These are phyloP conservation scores for Rhegmatorhina hoffmannsi DNA, from an alignment of 2,113 vertebrate species.

Conservation along the genomic window DNA sequence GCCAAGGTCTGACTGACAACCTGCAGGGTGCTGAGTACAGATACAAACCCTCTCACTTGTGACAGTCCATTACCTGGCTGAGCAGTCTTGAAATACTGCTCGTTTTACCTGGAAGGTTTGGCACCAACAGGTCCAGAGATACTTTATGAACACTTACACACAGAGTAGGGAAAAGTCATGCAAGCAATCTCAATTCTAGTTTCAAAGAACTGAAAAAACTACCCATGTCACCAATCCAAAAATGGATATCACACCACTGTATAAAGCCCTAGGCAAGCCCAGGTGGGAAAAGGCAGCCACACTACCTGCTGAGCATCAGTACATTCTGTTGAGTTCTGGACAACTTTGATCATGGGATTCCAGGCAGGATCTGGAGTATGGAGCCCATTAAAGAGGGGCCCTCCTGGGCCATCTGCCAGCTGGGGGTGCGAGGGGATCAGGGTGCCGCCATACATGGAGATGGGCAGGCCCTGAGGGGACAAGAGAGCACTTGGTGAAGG, in stretches of 20 bases:
- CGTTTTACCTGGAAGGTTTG: not conserved
- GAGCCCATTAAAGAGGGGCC: constrained; percentile 94
- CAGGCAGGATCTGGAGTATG: constrained; percentile 95
- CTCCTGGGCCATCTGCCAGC: constrained; percentile 91
- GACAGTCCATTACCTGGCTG: not conserved
- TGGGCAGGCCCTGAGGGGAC: constrained; percentile 86
- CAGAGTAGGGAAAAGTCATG: not conserved
- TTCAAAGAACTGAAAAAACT: not conserved
- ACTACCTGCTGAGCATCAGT: constrained; percentile 95
- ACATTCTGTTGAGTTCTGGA: constrained; percentile 94
- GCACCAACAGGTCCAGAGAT: accelerated
- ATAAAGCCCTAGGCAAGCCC: not conserved
- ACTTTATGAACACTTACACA: not conserved
- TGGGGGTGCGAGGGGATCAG: constrained; percentile 94
- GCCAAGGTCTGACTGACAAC: not conserved
- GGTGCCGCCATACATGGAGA: constrained; percentile 96
- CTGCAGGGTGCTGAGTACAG: not conserved
- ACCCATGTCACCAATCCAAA: not conserved
- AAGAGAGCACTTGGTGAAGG: not conserved
- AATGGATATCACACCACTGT: not conserved
- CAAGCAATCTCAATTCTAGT: not conserved
- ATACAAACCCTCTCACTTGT: not conserved
- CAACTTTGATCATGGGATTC: constrained; percentile 98
- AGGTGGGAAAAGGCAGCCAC: not conserved
- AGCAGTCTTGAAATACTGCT: not conserved